Evolutionary conservation across 1,140 invertebrate genomes (phyloP).

Genomic region (Lethrus apterus): DNA sequence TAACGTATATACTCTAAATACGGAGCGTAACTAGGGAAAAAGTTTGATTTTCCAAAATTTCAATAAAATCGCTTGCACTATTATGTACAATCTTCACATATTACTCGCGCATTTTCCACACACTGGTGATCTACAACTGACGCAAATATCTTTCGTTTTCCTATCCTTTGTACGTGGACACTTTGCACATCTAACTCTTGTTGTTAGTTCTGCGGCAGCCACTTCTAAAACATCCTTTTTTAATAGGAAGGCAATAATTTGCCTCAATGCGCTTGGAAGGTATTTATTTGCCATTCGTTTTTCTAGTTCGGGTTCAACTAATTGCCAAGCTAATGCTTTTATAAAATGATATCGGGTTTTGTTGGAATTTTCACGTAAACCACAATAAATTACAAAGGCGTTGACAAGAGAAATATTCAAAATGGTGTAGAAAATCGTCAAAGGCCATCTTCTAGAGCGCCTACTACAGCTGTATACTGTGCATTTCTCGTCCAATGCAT

Average conservation of each 20-base stretch:
- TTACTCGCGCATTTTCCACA: neutral
- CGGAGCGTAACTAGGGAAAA: too few species aligned
- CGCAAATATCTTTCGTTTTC: neutral
- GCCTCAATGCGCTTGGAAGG: neutral
- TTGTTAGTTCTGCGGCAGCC: neutral
- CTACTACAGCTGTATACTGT: conserved; percentile 25
- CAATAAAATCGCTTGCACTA: too few species aligned
- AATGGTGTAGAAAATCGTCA: conserved; percentile 30
- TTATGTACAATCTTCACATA: too few species aligned
- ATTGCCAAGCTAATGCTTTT: conserved; percentile 19
- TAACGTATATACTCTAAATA: too few species aligned
- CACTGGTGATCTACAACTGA: neutral
- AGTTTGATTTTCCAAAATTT: too few species aligned
- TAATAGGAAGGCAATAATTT: neutral
- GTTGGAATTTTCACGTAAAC: conserved; percentile 11
- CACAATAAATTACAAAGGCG: neutral
- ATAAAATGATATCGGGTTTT: conserved; percentile 21
- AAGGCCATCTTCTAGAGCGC: conserved; percentile 31
- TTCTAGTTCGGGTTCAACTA: conserved; percentile 23
- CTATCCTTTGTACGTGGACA: conserved; percentile 2
- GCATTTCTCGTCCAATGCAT: conserved; percentile 33
- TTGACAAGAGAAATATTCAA: conserved; percentile 28
- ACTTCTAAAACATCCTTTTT: neutral
- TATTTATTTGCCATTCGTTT: conserved; percentile 16
- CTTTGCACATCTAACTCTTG: neutral